Conservation (phyloP, 1,140 invertebrate genomes). For the Hycleus cichorii region DNA sequence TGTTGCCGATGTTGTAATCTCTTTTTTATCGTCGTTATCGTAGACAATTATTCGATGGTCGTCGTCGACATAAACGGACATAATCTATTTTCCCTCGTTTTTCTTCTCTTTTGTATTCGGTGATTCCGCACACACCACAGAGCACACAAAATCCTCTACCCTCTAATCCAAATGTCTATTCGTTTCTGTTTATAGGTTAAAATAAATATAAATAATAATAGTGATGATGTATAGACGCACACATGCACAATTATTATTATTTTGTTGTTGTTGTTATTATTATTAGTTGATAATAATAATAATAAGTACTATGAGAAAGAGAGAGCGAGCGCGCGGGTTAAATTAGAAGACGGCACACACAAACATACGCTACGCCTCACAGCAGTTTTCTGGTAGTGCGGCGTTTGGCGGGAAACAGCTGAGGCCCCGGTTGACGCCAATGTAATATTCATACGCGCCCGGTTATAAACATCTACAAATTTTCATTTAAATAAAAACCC, state of each 20-base stretch:
- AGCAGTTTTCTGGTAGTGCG: slow-evolving; percentile 53
- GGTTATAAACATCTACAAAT: background rate
- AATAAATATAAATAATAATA: too few species aligned
- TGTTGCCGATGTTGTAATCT: slow-evolving; percentile 25
- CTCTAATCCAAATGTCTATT: too few species aligned
- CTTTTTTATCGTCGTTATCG: slow-evolving; percentile 29
- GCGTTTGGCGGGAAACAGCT: slow-evolving; percentile 61
- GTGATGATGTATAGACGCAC: too few species aligned
- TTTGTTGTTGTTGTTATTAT: background rate
- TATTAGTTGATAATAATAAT: too few species aligned
- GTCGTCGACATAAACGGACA: slow-evolving; percentile 33
- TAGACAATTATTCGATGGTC: slow-evolving; percentile 25
- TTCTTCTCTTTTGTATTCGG: too few species aligned
- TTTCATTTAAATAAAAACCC: too few species aligned
- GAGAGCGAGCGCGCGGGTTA: slow-evolving; percentile 33
- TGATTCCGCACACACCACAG: too few species aligned
- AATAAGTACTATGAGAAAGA: background rate
- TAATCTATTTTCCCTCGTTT: slow-evolving; percentile 9
- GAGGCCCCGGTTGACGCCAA: slow-evolving; percentile 45
- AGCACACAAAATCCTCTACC: too few species aligned
- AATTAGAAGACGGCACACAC: background rate
- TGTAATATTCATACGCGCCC: slow-evolving; percentile 44
- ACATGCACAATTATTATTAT: background rate
- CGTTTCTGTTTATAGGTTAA: too few species aligned
- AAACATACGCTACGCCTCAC: slow-evolving; percentile 42